Base-by-base conservation (phyloP, 2,113 vertebrate species). In the Proteles cristata region DNA sequence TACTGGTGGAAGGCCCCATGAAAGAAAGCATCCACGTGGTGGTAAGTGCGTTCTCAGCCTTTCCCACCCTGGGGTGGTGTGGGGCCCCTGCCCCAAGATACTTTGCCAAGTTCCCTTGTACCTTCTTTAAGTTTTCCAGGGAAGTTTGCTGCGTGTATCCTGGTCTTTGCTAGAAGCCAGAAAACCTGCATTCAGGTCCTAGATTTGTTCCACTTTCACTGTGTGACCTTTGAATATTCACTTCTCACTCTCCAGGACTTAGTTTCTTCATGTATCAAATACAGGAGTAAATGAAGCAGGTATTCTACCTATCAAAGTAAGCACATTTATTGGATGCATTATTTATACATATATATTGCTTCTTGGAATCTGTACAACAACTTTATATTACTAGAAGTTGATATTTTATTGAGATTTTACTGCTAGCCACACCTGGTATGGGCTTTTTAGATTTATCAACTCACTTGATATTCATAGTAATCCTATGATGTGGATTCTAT, bases 281-380 rank as follows among this genome's bases (percentile, higher is more conserved):
- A 39, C 19, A 94, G 66, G 55, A 50, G 16, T 58, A 45, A 94
- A 48, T 19, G 19, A 63, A 9, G 65, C 7, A n/a, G n/a, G 35
- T 39, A 66, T n/a, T 26, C 31, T 2, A 23, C 23, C 21, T 26
- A 35, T 33, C 11, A 25, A 76, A n/a, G 55, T 4, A 80, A 73
- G 61, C 4, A 15, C 10, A 66, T 81, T 31, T 94, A 68, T 31
- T 69, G 55, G 69, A 63, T 65, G 14, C 33, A n/a, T 68, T 39
- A 48, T 66, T 93, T 53, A 65, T 31, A 35, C 43, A 26, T 31
- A 35, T 50, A 26, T 23, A 45, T 88, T 83, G 28, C 93, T 93
- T 88, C 77, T 88, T 84, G 86, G 73, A 31, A 83, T 79, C 80
- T 92, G 53, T 61, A 83, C n/a, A 92, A 86, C 71, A 53, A 58